A percentile compares a stretch with the other conserved stretches of the same genome.
Conservation (phyloP, 2,888 invertebrate genomes). For the Lasioglossum villosulum region DNA sequence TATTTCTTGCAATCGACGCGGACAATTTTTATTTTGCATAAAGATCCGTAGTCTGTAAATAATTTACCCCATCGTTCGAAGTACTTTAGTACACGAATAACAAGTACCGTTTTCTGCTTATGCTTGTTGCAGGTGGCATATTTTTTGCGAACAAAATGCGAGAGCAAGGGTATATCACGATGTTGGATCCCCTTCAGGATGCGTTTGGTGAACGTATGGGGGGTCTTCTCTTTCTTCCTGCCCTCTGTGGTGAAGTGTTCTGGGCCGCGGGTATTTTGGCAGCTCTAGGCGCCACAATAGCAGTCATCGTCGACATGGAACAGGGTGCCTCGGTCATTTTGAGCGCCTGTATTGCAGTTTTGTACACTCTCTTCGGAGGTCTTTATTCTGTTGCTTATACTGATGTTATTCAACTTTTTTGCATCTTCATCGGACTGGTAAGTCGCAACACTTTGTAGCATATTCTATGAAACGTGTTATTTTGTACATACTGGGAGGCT, state of each 20-base stretch:
- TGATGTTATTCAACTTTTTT: conserved; percentile 98
- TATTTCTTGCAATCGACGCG: too few relatives aligned
- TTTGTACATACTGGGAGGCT: not conserved
- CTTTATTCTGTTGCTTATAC: conserved; percentile 99
- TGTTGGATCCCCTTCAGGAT: conserved; percentile 99
- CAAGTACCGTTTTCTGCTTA: not conserved
- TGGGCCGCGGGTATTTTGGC: conserved; percentile 99
- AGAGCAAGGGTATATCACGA: conserved; percentile 98
- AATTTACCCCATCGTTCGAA: not conserved
- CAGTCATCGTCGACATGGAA: conserved; percentile 98
- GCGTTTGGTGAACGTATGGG: conserved; percentile 99
- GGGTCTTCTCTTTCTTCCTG: conserved; percentile 97
- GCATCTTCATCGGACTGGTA: conserved; percentile 97
- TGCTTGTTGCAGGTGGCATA: conserved; percentile 90
- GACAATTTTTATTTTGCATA: too few relatives aligned
- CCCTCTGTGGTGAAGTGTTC: conserved; percentile 98
- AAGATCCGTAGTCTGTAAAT: too few relatives aligned
- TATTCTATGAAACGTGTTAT: not conserved
- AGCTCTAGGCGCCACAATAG: conserved; percentile 97
- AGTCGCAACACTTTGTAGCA: conserved; percentile 72
- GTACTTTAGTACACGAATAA: not conserved
- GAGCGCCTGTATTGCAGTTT: conserved; percentile 97
- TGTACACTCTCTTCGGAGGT: conserved; percentile 99
- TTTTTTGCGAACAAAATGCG: conserved; percentile 99
- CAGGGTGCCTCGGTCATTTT: conserved; percentile 96